Percentiles rank a stretch among this genome's conserved stretches.
Evolutionary conservation across 2,797 vertebrate species (phyloP).

Genomic region (Brachymystax lenok): DNA sequence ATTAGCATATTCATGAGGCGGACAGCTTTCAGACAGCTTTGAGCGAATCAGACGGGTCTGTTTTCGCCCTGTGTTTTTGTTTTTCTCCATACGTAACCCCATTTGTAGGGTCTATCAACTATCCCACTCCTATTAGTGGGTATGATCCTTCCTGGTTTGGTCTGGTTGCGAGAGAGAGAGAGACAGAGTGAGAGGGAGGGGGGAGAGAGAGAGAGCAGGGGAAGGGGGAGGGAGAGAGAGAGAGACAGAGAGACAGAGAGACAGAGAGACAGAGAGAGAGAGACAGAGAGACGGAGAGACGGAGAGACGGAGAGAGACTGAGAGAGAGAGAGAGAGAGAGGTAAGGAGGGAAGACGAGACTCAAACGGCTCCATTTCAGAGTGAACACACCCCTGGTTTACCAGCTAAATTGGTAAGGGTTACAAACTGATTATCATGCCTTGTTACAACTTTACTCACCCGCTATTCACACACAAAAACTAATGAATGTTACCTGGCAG

Average conservation of each 20-base stretch:
- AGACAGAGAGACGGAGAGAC: constrained; percentile 15
- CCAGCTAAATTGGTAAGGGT: constrained; percentile 66
- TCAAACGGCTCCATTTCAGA: constrained; percentile 72
- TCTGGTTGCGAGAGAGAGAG: not conserved
- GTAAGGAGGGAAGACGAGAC: constrained; percentile 26
- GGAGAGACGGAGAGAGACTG: not conserved
- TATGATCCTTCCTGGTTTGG: constrained; percentile 66
- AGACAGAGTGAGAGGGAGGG: not conserved
- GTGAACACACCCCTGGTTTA: constrained; percentile 71
- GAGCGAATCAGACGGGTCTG: constrained; percentile 69
- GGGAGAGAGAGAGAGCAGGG: not conserved
- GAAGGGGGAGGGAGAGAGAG: constrained; percentile 13
- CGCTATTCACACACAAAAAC: constrained; percentile 70
- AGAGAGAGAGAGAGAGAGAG: constrained; percentile 4
- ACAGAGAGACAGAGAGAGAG: constrained; percentile 12
- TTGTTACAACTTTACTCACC: constrained; percentile 71
- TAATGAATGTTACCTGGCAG: constrained; percentile 41
- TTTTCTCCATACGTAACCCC: constrained; percentile 74
- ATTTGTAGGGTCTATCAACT: constrained; percentile 71
- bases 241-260: constrained; percentile 29
- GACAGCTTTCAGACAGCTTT: constrained; percentile 82
- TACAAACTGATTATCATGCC: constrained; percentile 76
- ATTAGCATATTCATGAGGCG: constrained; percentile 84
- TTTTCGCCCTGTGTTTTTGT: constrained; percentile 75
- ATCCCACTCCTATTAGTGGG: constrained; percentile 71